These are phyloP conservation scores for Sinocyclocheilus anophthalmus DNA, from an alignment of 2,113 vertebrate species.

Conservation along the genomic window DNA sequence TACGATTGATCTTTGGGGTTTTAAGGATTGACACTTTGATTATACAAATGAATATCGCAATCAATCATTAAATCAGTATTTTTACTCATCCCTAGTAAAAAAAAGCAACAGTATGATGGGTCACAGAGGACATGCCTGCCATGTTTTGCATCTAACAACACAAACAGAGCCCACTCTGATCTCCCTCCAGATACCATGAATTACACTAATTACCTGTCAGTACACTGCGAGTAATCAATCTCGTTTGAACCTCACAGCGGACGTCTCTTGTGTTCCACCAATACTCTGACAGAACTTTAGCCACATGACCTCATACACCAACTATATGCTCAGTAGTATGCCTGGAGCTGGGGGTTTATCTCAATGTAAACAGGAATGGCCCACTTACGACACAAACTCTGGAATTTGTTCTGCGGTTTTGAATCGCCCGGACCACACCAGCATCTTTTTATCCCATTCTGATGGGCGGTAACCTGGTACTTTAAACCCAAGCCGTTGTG, in stretches of 20 bases:
- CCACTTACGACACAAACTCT: slow-evolving; percentile 87
- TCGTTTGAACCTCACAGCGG: slow-evolving; percentile 58
- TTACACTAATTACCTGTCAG: slow-evolving; percentile 59
- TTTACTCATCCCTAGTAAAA: neutral
- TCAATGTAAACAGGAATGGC: slow-evolving; percentile 66
- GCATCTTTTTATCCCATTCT: slow-evolving; percentile 79
- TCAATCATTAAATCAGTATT: neutral
- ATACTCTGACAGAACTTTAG: slow-evolving; percentile 42
- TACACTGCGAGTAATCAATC: slow-evolving; percentile 35
- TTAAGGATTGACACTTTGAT: neutral
- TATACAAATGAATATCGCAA: neutral
- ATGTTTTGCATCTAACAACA: slow-evolving; percentile 50
- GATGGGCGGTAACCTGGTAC: slow-evolving; percentile 84
- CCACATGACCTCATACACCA: slow-evolving; percentile 50
- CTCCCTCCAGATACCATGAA: slow-evolving; percentile 50
- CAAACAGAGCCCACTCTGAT: slow-evolving; percentile 51
- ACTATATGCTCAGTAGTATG: neutral
- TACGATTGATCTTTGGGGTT: neutral
- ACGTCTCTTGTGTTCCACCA: neutral
- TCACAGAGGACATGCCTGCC: slow-evolving; percentile 46
- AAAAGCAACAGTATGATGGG: slow-evolving; percentile 28
- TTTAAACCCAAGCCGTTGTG: slow-evolving; percentile 58
- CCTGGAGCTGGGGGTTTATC: slow-evolving; percentile 47
- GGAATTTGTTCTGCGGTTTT: slow-evolving; percentile 90
- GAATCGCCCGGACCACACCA: slow-evolving; percentile 89